phyloP scores from a whole-genome alignment of 1,140 invertebrate genomes.

The Wiebesia pumilae region DNA sequence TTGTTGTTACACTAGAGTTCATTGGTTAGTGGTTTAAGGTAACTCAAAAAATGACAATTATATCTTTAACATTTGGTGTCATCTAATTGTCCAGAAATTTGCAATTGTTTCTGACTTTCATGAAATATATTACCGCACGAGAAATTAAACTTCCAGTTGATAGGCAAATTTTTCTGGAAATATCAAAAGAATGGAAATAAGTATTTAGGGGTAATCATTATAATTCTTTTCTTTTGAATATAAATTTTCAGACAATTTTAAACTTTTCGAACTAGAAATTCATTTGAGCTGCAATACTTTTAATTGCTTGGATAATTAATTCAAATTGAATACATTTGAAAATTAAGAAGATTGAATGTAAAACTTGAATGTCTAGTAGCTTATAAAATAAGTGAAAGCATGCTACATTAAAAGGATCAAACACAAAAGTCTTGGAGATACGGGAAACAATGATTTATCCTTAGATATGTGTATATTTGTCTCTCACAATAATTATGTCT shows the following conservation, averaged over 20 bases:
- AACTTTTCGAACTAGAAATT: too few relatives aligned
- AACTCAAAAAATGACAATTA: not conserved
- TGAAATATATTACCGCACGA: too few relatives aligned
- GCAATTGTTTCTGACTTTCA: too few relatives aligned
- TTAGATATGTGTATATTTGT: not conserved
- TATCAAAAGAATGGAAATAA: not conserved
- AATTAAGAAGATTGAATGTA: not conserved
- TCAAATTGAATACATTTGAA: too few relatives aligned
- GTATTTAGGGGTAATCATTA: too few relatives aligned
- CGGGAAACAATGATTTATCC: not conserved
- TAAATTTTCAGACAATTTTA: not conserved
- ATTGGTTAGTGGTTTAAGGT: not conserved
- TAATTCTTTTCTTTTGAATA: too few relatives aligned
- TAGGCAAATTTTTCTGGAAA: not conserved
- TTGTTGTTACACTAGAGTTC: not conserved
- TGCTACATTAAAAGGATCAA: not conserved
- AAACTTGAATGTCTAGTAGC: not conserved
- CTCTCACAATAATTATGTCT: not conserved
- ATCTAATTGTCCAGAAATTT: not conserved
- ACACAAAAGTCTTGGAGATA: not conserved
- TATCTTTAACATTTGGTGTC: not conserved
- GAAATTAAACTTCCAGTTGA: not conserved
- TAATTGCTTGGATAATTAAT: too few relatives aligned
- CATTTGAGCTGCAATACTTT: too few relatives aligned
- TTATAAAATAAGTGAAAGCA: not conserved